Base-by-base conservation (phyloP, 2,797 vertebrate genomes). In the Myotis planiceps region DNA sequence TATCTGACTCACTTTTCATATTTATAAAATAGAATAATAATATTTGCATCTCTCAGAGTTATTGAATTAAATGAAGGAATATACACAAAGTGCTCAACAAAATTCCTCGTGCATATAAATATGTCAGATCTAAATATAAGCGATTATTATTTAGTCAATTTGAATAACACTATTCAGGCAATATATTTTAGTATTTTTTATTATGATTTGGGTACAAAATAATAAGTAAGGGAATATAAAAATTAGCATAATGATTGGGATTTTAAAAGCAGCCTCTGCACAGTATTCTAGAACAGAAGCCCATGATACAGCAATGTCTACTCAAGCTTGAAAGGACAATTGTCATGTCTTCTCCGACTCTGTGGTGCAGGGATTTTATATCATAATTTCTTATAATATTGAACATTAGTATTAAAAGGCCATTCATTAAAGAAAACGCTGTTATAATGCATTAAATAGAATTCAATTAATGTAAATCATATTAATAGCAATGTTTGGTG, bases 391-490 rank as follows among this genome's bases (percentile, higher is more conserved):
- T 80, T 65, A 66, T 79, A 79, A 55, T 81, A 92, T 34, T 1
- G 34, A 94, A 34, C 37, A 66, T 93, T 96, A 72, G 29, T 87
- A 80, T 84, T 96, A 85, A 94, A 87, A 93, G 63, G 6, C 16
- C 39, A 37, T 94, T 96, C 42, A 92, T 90, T 96, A 94, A 92
- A 90, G 53, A 94, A 95, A 91, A 78, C 1, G 23, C 47, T 96
- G 92, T 88, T 32, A 63, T 60, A 85, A 88, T 76, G 51, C 85
- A 92, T 93, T 88, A 86, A 94, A 65, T 92, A 86, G 71, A 94
- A 92, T 93, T 96, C 81, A 97, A 58, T 95, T 88, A 84, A 93
- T 86, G n/a, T 93, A 93, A 94, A 74, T 94, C 32, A 68, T 83
- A 90, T 86, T 89, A 92, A 81, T 63, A 92, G 55, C 45, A 92